These are phyloP conservation scores for Drosophila diplacantha DNA, from an alignment of 2,888 invertebrate species.

Conservation along the genomic window DNA sequence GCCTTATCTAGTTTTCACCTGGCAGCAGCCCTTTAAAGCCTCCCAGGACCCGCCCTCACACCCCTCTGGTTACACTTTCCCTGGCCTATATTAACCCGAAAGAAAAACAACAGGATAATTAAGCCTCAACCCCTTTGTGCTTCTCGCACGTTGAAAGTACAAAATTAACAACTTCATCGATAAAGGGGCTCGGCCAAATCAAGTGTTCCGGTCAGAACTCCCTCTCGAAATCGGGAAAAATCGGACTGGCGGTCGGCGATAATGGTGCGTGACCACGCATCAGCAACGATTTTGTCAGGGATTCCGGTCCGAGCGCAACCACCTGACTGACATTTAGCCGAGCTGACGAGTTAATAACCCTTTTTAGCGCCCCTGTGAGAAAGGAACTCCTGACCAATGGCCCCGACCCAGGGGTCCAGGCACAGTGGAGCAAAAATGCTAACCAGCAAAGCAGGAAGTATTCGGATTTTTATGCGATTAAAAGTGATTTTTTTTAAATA, in stretches of 20 bases:
- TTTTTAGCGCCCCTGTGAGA: constrained; percentile 74
- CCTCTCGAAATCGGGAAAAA: not conserved
- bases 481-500: too few relatives aligned
- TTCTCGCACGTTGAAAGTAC: constrained; percentile 26
- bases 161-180: constrained; percentile 74
- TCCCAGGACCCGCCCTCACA: not conserved
- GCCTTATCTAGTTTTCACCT: constrained; percentile 10
- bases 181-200: constrained; percentile 56
- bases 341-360: constrained; percentile 77
- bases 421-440: constrained; percentile 4
- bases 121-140: constrained; percentile 23
- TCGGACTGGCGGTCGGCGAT: constrained; percentile 44
- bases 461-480: too few relatives aligned
- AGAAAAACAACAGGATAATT: constrained; percentile 47
- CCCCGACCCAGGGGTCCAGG: constrained; percentile 1
- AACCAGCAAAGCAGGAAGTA: not conserved
- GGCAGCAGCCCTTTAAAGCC: constrained; percentile 6
- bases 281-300: constrained; percentile 68
- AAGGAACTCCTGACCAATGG: constrained; percentile 22
- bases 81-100: constrained; percentile 32
- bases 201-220: constrained; percentile 37
- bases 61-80: not conserved
- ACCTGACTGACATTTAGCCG: constrained; percentile 69
- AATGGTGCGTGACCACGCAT: constrained; percentile 77
- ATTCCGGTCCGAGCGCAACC: constrained; percentile 41